Evolutionary conservation across 64 coral and sea anemone genomes (phyloP).

Genomic region (Montipora efflorescens): DNA sequence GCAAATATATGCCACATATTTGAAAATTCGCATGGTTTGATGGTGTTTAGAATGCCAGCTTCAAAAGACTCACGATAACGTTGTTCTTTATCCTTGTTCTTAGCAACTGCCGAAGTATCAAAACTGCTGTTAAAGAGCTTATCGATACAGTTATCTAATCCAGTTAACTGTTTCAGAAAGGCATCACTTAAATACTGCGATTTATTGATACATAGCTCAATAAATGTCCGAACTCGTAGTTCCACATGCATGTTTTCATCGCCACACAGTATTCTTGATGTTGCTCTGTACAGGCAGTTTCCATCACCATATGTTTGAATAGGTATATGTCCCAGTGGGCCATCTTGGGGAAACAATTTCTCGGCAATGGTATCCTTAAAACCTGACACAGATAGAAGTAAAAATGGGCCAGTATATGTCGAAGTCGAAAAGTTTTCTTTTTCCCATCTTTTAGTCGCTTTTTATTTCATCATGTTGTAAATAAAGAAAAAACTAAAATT

Average conservation of each 20-base stretch:
- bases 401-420: too few species aligned
- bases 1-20: slow-evolving; percentile 70
- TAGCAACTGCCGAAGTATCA: slow-evolving; percentile 13
- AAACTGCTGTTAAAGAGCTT: slow-evolving; percentile 49
- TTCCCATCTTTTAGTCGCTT: too few species aligned
- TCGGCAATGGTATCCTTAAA: too few species aligned
- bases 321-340: too few species aligned
- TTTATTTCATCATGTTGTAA: too few species aligned
- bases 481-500: too few species aligned
- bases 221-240: slow-evolving; percentile 42
- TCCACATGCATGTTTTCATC: slow-evolving; percentile 48
- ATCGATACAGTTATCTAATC: background rate
- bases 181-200: too few species aligned
- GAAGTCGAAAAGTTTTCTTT: too few species aligned
- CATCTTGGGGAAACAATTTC: too few species aligned
- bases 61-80: slow-evolving; percentile 23
- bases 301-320: too few species aligned
- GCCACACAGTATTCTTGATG: slow-evolving; percentile 12
- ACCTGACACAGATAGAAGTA: too few species aligned
- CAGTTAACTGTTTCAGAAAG: slow-evolving; percentile 26
- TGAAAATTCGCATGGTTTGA: slow-evolving; percentile 43
- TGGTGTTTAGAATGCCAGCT: slow-evolving; percentile 43
- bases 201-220: slow-evolving; percentile 40
- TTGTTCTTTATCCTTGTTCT: background rate
- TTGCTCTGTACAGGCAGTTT: background rate